These are phyloP conservation scores for Pundamilia nyererei DNA, from an alignment of 2,113 vertebrate genomes.

Conservation along the genomic window DNA sequence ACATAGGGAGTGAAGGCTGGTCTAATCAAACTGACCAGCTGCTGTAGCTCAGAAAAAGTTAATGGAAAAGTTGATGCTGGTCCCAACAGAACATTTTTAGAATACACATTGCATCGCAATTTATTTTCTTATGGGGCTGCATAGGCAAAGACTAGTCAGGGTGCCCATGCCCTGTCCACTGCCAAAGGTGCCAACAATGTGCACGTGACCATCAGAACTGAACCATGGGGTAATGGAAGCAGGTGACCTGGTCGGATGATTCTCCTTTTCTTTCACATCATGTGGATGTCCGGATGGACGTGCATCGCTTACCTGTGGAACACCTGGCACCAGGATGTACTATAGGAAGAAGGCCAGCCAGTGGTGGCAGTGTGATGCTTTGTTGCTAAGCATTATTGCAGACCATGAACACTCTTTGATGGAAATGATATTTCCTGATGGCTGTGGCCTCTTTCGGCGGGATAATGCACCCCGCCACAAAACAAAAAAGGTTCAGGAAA, in stretches of 20 bases:
- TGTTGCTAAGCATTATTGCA: not conserved
- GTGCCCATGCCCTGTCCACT: not conserved
- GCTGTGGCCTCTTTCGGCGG: not conserved
- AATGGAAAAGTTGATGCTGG: not conserved
- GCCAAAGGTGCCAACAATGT: not conserved
- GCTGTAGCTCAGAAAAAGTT: not conserved
- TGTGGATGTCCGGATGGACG: not conserved
- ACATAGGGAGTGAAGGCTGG: not conserved
- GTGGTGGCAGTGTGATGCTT: not conserved
- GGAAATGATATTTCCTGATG: not conserved
- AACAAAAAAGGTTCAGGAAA: not conserved
- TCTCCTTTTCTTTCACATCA: not conserved
- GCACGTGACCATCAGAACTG: not conserved
- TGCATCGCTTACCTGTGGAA: not conserved
- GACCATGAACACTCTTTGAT: not conserved
- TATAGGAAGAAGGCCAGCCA: not conserved
- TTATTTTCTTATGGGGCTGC: not conserved
- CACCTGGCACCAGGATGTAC: not conserved
- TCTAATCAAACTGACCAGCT: not conserved
- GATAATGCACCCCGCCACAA: not conserved
- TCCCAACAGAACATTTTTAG: not conserved
- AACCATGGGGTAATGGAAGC: not conserved
- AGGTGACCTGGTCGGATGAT: not conserved
- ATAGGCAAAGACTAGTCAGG: not conserved
- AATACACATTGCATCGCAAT: not conserved